Evolutionary conservation across 2,113 vertebrate species (phyloP), one percentile per base, ranked within the genome.

Genomic region (Bubalus kerabau): DNA sequence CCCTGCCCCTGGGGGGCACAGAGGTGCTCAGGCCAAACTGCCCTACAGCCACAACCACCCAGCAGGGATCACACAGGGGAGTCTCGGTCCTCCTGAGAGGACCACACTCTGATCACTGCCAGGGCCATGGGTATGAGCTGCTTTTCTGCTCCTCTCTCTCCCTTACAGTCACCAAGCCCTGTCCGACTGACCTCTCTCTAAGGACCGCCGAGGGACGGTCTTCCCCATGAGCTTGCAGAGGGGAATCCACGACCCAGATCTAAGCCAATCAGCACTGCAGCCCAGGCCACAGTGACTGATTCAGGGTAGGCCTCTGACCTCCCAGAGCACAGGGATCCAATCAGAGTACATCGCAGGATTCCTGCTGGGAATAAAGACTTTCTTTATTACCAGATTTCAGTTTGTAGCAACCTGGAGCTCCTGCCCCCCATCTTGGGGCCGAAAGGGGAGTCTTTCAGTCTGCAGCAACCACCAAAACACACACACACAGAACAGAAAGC

Each of bases 191-290:
- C 23, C 71, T 82, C 81, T 24, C 26, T 64, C 78, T 57, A 30
- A 30, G 14, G 28, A 5, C 24, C 64, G 21, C 24, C 24, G 23
- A 74, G 23, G 71, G 36, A 76, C 43, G 71, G 36, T 40, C 36
- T 40, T 60, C 83, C 59, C 9, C 76, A 7, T 26, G 74, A 89
- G 30, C 24, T 76, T 67, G 26, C 88, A 54, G 19, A 81, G 19
- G 46, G 13, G 17, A 43, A 48, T 4, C 26, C 15, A 36, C 0
- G 15, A 17, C 21, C 17, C 21, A 28, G 43, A 6, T 32, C 40
- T 59, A 74, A 60, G 43, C 71, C 74, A 87, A 50, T 87, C 85
- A 54, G 74, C 74, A 26, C 5, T 57, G 50, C 54, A 62, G 28
- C 32, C 28, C 74, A 50, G 50, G 43, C 7, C 40, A 14, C 10